A percentile compares a stretch with the other conserved stretches of the same genome.
phyloP scores from a whole-genome alignment of 2,888 invertebrate species.

The Apotomis betuletana region DNA sequence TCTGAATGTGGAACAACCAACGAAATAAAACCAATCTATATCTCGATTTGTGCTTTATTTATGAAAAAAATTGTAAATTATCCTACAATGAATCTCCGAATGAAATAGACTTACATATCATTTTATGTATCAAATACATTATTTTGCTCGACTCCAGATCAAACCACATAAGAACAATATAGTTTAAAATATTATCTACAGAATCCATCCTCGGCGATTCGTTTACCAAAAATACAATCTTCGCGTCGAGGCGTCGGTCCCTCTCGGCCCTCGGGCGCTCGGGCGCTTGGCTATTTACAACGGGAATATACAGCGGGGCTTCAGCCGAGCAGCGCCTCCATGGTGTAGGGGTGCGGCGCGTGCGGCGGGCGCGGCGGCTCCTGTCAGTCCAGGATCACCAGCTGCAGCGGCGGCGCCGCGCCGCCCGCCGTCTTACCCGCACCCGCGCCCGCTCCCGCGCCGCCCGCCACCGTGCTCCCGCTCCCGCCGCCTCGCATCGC shows the following conservation, averaged over 20 bases:
- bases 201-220: constrained; percentile 81
- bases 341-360: constrained; percentile 85
- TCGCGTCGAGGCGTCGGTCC: constrained; percentile 57
- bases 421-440: constrained; percentile 41
- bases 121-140: constrained; percentile 84
- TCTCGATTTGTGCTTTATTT: constrained; percentile 86
- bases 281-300: constrained; percentile 63
- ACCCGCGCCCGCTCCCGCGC: constrained; percentile 37
- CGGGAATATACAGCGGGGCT: constrained; percentile 60
- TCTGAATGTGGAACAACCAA: neutral
- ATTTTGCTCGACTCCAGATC: constrained; percentile 82
- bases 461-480: constrained; percentile 84
- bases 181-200: constrained; percentile 84
- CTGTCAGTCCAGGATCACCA: constrained; percentile 90
- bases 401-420: constrained; percentile 82
- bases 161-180: constrained; percentile 83
- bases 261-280: constrained; percentile 39
- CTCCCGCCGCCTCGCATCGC: constrained; percentile 48
- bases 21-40: constrained; percentile 71
- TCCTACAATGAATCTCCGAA: constrained; percentile 85
- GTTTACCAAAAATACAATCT: constrained; percentile 82
- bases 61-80: constrained; percentile 88
- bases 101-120: constrained; percentile 84
- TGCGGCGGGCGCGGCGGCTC: constrained; percentile 69
- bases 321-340: constrained; percentile 86